These are phyloP conservation scores for Narcine bancroftii DNA, from an alignment of 2,113 vertebrate genomes.

Conservation along the genomic window DNA sequence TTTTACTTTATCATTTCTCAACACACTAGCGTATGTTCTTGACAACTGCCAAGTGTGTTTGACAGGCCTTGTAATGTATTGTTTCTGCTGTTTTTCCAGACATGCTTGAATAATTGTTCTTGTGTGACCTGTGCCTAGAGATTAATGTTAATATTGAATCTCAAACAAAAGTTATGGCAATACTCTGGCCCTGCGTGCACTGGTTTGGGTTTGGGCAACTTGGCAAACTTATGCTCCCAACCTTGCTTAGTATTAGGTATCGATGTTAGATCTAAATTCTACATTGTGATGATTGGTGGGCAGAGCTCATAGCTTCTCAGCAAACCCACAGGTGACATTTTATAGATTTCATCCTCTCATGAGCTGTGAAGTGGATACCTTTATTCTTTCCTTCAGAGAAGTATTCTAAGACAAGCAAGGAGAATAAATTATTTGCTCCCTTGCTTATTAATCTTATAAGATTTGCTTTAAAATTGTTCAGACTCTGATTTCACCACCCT, in stretches of 20 bases:
- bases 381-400: not conserved
- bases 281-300: not conserved
- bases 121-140: conserved; percentile 40
- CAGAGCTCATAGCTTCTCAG: not conserved
- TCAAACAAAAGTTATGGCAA: conserved; percentile 42
- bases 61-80: conserved; percentile 13
- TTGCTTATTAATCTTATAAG: too few relatives aligned
- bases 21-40: not conserved
- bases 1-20: conserved; percentile 4
- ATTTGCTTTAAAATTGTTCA: too few relatives aligned
- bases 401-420: not conserved
- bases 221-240: not conserved
- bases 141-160: conserved; percentile 44
- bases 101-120: conserved; percentile 37
- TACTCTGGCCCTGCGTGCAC: rapidly evolving
- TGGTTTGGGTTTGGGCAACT: not conserved
- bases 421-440: not conserved
- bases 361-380: not conserved
- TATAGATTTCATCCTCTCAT: rapidly evolving
- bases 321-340: rapidly evolving
- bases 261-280: not conserved
- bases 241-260: not conserved
- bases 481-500: too few relatives aligned
- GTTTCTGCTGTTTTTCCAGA: conserved; percentile 40
- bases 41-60: conserved; percentile 6